phyloP scores from a whole-genome alignment of 2,797 vertebrate genomes.

The Bryconaethiops microstoma region DNA sequence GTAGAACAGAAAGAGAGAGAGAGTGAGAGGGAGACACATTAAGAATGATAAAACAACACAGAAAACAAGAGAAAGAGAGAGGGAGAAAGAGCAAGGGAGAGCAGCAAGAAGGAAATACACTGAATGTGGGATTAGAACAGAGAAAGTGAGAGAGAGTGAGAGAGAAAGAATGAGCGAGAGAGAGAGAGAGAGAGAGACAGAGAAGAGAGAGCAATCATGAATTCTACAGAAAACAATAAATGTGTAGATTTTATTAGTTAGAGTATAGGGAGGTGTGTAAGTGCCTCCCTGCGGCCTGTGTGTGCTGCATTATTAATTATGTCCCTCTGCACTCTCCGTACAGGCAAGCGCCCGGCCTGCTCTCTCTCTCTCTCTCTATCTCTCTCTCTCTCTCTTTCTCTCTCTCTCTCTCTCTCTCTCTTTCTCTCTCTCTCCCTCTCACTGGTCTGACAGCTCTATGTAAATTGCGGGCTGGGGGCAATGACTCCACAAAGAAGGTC shows the following conservation, averaged over 20 bases:
- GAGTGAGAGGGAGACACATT: not conserved
- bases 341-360: slow-evolving; percentile 24
- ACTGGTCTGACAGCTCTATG: slow-evolving; percentile 77
- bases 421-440: slow-evolving; percentile 35
- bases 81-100: slow-evolving; percentile 1
- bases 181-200: not conserved
- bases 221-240: slow-evolving; percentile 32
- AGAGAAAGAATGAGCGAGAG: slow-evolving; percentile 9
- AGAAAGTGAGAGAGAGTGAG: slow-evolving; percentile 33
- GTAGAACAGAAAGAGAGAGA: not conserved
- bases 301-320: slow-evolving; percentile 75
- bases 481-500: slow-evolving; percentile 83
- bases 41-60: too few species aligned
- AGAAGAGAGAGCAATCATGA: not conserved
- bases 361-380: slow-evolving; percentile 27
- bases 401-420: too few species aligned
- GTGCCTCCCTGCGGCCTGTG: slow-evolving; percentile 68
- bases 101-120: not conserved
- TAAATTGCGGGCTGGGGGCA: slow-evolving; percentile 82
- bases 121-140: slow-evolving; percentile 27
- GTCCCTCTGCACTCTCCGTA: slow-evolving; percentile 62
- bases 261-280: slow-evolving; percentile 27
- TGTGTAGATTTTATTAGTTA: slow-evolving; percentile 40
- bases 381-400: slow-evolving; percentile 30
- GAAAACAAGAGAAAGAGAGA: not conserved